Percentiles rank a stretch among this genome's conserved stretches.
phyloP scores from a whole-genome alignment of 2,888 invertebrate species.

The Clepsis dumicolana region DNA sequence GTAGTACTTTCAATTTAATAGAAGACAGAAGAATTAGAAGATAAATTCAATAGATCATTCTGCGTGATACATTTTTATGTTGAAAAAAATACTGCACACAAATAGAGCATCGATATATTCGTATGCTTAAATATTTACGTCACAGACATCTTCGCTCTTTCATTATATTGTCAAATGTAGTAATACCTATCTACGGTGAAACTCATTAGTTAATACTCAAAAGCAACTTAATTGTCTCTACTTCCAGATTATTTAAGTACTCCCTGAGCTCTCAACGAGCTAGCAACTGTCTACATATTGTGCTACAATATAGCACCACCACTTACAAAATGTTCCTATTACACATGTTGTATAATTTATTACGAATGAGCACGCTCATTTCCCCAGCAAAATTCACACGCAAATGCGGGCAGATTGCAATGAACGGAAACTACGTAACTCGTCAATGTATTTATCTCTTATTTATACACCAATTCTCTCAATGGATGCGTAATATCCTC shows the following conservation, averaged over 20 bases:
- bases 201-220: background rate
- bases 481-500: conserved; percentile 26
- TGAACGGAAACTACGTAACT: conserved; percentile 41
- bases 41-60: too few relatives aligned
- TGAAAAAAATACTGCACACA: too few relatives aligned
- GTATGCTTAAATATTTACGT: too few relatives aligned
- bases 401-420: conserved; percentile 14
- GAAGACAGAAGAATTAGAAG: too few relatives aligned
- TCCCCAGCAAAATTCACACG: conserved; percentile 30
- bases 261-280: background rate
- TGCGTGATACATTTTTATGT: too few relatives aligned
- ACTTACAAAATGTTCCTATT: conserved; percentile 15
- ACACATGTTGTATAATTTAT: conserved; percentile 28
- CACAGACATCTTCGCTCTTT: background rate
- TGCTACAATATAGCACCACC: background rate
- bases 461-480: background rate
- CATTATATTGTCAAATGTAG: background rate
- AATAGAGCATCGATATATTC: too few relatives aligned
- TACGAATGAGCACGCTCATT: conserved; percentile 22
- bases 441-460: conserved; percentile 2
- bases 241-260: background rate
- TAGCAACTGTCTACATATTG: background rate
- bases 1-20: too few relatives aligned
- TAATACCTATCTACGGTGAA: background rate
- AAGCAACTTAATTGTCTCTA: background rate